Evolutionary conservation across 1,140 invertebrate species (phyloP), one percentile per base, ranked within the genome.

Genomic region (Frieseomelitta varia): DNA sequence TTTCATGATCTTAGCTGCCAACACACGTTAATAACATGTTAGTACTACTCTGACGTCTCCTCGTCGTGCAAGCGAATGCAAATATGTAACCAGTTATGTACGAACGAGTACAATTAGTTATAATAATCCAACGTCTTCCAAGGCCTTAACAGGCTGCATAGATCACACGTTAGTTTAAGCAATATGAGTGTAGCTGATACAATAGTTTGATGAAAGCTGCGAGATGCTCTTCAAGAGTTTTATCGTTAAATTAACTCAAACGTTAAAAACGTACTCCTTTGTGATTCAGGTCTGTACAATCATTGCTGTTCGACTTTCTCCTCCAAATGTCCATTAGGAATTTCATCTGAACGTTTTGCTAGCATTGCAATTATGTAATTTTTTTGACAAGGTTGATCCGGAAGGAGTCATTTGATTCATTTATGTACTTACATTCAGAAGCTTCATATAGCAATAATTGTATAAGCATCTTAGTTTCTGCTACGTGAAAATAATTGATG

Each of bases 61-160:
- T 76, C 74, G 51, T 78, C 58, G 74, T 78, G 74, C 56, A 56
- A n/a, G 58, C 17, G 14, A 79, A 63, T 65, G 75, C 24, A 65
- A 76, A 77, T 72, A 83, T 81, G 76, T 65, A 65, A 80, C 55
- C 65, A 81, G 79, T 89, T 90, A 84, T 86, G 85, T 90, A 81
- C 83, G 85, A 61, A 34, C 56, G 71, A 90, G 87, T 89, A 89
- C 86, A 90, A 85, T 85, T 86, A 91, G 82, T 85, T 74, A 63
- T 86, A 81, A 61, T 87, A 87, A 92, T 92, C 92, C 84, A 91
- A 91, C 69, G 91, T 92, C 92, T 92, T 92, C 92, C 92, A 85
- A 84, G 85, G 47, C 65, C 81, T 84, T 19, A 53, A 19, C 34
- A 71, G 71, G 79, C 67, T 39, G 51, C 24, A 87, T 90, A 90